phyloP scores from a whole-genome alignment of 1,140 invertebrate species.

The Pogonus chalceus region DNA sequence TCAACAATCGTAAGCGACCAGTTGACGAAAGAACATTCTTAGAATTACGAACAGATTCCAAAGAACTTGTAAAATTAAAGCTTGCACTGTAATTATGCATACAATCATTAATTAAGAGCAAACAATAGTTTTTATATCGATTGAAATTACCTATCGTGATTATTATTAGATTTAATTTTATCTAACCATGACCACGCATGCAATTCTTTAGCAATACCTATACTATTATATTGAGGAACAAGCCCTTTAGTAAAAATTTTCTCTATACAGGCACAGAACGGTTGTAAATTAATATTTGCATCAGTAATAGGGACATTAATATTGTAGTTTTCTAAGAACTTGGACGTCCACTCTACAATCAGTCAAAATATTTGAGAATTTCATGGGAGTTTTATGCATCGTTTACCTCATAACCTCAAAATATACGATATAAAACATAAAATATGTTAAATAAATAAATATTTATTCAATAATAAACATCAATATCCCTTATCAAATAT shows the following conservation, averaged over 20 bases:
- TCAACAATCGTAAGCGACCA: conserved; percentile 44
- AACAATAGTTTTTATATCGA: too few relatives aligned
- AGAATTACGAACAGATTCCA: conserved; percentile 36
- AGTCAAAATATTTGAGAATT: conserved; percentile 8
- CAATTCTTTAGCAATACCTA: conserved; percentile 33
- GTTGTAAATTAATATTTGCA: conserved; percentile 31
- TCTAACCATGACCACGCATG: conserved; percentile 42
- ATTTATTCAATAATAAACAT: neutral
- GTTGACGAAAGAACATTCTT: conserved; percentile 35
- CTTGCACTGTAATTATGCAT: conserved; percentile 15
- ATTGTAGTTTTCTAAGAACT: conserved; percentile 32
- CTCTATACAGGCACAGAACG: conserved; percentile 40
- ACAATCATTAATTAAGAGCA: neutral
- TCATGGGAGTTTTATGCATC: neutral
- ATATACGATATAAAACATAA: conserved; percentile 6
- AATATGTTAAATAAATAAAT: neutral
- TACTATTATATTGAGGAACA: conserved; percentile 25
- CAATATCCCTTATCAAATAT: conserved; percentile 9
- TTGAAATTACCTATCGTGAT: conserved; percentile 28
- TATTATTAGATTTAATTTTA: conserved; percentile 29
- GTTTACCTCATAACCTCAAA: conserved; percentile 3
- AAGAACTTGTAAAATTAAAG: conserved; percentile 34
- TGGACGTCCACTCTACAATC: conserved; percentile 36
- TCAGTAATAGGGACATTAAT: conserved; percentile 31
- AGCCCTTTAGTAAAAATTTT: conserved; percentile 41